Evolutionary conservation across 2,888 invertebrate species (phyloP), one percentile per base, ranked within the genome.

Genomic region (Agriopis leucophaearia): DNA sequence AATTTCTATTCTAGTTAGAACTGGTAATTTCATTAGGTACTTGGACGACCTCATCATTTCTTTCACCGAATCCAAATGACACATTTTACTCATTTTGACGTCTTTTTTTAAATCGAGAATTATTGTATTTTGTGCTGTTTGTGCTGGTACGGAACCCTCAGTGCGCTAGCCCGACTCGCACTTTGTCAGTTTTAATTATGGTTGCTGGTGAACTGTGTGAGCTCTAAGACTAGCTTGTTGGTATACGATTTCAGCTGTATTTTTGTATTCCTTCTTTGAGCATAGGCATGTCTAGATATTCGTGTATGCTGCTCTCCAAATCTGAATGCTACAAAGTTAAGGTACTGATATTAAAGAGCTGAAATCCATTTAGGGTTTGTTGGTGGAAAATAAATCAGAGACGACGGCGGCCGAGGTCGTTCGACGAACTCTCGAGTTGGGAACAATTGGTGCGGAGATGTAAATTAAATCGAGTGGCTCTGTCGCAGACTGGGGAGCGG

Each of bases 391-490:
- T 91, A 92, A 92, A 92, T 90, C 90, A 88, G 86, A 84, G 81
- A 76, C 84, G 85, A 80, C 82, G 85, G 75, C 79, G 76, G 81
- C 74, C 69, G 69, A 65, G 69, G 70, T 76, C 84, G 91, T 91
- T 89, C 90, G 84, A 80, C 88, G 91, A 91, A 91, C 92, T 88
- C 85, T 74, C 71, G 75, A 88, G 87, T 88, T 88, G 81, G 77
- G 84, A 91, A 91, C 91, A 92, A 91, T 90, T 84, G 86, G 81
- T 82, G 84, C 81, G 78, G 80, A 85, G 90, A 93, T 92, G 92
- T 92, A 92, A 92, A 93, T 93, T 91, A 89, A 92, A 92, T 92
- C 87, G 87, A 88, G 89, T 85, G 88, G 83, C 82, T 82, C 83
- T 82, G 86, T 80, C 80, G 77, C 76, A 74, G 75, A 78, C 77